A percentile compares a stretch with the other conserved stretches of the same genome.
Evolutionary conservation across 2,797 vertebrate genomes (phyloP).

Genomic region (Oryzias dopingdopingensis): DNA sequence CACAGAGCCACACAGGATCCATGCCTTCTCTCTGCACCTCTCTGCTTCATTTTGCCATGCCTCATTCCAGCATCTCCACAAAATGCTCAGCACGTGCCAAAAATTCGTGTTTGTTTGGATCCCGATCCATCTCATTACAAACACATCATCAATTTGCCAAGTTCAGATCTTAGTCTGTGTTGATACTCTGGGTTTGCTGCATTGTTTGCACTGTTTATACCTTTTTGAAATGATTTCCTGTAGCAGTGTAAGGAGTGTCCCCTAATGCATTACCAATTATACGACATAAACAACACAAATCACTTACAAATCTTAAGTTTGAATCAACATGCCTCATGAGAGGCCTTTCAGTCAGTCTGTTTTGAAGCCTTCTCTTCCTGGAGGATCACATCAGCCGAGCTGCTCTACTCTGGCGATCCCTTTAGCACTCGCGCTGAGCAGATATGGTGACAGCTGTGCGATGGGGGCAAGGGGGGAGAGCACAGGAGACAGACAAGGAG

Average conservation of each 20-base stretch:
- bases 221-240: conserved; percentile 45
- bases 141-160: conserved; percentile 60
- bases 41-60: conserved; percentile 35
- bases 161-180: conserved; percentile 21
- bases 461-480: conserved; percentile 32
- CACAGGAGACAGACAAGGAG: conserved; percentile 55
- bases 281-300: conserved; percentile 22
- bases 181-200: conserved; percentile 17
- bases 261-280: conserved; percentile 19
- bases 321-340: conserved; percentile 53
- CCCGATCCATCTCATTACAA: conserved; percentile 39
- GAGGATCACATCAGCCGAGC: conserved; percentile 48
- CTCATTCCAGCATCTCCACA: conserved; percentile 36
- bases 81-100: conserved; percentile 58
- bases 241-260: conserved; percentile 28
- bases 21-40: conserved; percentile 34
- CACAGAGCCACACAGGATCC: conserved; percentile 62
- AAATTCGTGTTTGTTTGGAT: conserved; percentile 55
- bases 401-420: conserved; percentile 41
- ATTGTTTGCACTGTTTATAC: conserved; percentile 11
- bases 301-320: conserved; percentile 49
- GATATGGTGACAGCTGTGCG: conserved; percentile 71
- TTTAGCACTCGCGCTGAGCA: conserved; percentile 36
- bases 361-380: conserved; percentile 52
- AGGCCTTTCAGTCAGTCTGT: conserved; percentile 51